Conservation (phyloP, 2,797 vertebrate species). For the Macroramphosus scolopax region DNA sequence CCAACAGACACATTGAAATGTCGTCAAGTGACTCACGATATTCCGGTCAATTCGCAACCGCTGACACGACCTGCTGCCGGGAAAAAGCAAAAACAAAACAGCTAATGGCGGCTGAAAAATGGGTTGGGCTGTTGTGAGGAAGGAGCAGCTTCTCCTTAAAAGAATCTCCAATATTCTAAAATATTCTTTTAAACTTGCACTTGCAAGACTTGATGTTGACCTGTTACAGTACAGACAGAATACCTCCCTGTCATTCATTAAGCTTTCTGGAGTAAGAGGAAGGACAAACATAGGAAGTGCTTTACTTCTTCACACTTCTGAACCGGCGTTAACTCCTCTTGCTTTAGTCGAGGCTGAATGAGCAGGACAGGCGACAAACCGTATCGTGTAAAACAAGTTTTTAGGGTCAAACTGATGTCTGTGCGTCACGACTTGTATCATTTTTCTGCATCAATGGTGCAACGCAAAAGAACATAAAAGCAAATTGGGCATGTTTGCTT, state of each 20-base stretch:
- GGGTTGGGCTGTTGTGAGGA: conserved; percentile 22
- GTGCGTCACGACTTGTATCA: conserved; percentile 54
- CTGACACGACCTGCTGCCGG: not conserved
- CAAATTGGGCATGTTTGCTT: conserved; percentile 44
- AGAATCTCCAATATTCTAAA: not conserved
- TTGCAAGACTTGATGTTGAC: conserved; percentile 8
- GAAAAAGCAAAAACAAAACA: not conserved
- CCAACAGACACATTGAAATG: not conserved
- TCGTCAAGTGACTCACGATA: not conserved
- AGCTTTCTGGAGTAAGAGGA: conserved; percentile 14
- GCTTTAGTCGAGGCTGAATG: conserved; percentile 40
- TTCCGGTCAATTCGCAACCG: not conserved
- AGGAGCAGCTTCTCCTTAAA: not conserved
- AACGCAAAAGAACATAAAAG: conserved; percentile 49
- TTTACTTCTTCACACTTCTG: conserved; percentile 22
- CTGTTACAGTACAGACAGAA: too few relatives aligned
- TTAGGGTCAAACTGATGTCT: conserved; percentile 28
- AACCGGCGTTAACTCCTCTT: conserved; percentile 35
- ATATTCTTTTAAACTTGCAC: not conserved
- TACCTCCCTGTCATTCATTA: conserved; percentile 22
- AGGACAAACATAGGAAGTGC: conserved; percentile 38
- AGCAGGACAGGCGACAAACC: conserved; percentile 51
- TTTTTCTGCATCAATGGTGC: conserved; percentile 56
- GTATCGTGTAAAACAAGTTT: conserved; percentile 47
- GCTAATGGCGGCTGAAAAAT: not conserved